Conservation (phyloP, 2,113 vertebrate species). For the Catagonus wagneri region DNA sequence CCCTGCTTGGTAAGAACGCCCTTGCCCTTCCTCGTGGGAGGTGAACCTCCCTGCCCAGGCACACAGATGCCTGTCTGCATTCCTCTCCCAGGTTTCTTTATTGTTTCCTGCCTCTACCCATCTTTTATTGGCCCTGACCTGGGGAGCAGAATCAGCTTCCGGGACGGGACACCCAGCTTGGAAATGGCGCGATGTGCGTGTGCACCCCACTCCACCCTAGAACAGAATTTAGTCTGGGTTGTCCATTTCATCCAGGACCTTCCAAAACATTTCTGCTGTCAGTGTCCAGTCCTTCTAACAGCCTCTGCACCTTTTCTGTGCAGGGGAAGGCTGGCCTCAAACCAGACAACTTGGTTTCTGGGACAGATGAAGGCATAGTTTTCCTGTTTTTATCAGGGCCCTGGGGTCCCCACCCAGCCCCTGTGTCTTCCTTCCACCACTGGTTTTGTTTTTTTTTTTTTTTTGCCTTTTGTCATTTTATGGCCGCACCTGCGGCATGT, state of each 20-base stretch:
- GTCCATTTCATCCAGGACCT: constrained; percentile 1
- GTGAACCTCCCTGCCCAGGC: background rate
- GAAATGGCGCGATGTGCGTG: background rate
- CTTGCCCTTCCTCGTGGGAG: background rate
- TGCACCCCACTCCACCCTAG: background rate
- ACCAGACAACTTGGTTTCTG: background rate
- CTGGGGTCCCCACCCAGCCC: background rate
- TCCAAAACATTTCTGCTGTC: background rate
- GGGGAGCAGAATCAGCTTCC: background rate
- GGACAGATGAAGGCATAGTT: background rate
- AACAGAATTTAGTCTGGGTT: background rate
- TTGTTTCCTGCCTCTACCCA: background rate
- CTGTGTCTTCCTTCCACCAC: background rate
- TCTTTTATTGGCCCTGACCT: background rate
- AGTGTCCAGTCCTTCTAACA: background rate
- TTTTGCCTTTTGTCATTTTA: too few species aligned
- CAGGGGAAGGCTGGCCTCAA: background rate
- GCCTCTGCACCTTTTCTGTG: background rate
- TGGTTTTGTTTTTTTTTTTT: too few species aligned
- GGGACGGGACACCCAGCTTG: background rate
- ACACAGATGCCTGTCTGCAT: background rate
- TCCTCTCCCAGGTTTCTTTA: background rate
- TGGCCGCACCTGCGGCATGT: too few species aligned
- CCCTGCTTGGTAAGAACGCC: background rate
- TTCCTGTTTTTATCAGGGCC: background rate